Percentiles rank a stretch among this genome's conserved stretches.
These are phyloP conservation scores for Limosa lapponica DNA, from an alignment of 2,797 vertebrate genomes.

Conservation along the genomic window DNA sequence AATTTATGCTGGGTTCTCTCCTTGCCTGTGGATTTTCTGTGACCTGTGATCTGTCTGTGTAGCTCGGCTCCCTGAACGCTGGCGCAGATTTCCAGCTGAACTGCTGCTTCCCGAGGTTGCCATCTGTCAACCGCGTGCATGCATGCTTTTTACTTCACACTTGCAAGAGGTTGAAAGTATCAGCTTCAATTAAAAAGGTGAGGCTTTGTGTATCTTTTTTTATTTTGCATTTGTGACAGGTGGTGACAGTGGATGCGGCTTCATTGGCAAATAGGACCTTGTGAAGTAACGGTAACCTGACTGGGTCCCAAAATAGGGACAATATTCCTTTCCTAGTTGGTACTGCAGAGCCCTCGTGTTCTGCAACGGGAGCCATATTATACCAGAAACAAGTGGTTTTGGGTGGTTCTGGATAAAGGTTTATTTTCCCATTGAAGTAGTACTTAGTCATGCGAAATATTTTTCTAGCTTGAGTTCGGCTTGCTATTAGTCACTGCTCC, in stretches of 20 bases:
- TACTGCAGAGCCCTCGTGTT: background rate
- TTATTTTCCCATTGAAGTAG: conserved; percentile 55
- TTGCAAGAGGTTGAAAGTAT: background rate
- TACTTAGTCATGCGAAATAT: conserved; percentile 27
- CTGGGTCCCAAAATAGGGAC: background rate
- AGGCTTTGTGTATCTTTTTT: background rate
- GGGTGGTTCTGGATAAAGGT: conserved; percentile 22
- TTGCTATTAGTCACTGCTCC: background rate
- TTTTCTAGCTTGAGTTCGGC: background rate
- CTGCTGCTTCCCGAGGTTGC: background rate
- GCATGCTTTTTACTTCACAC: background rate
- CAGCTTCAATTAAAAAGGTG: background rate
- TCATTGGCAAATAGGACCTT: background rate
- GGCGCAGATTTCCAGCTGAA: background rate
- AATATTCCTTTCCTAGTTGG: background rate
- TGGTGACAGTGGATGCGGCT: background rate
- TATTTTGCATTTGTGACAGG: background rate
- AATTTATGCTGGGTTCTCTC: background rate
- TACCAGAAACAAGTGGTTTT: background rate
- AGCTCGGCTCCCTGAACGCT: background rate
- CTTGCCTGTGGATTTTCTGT: background rate
- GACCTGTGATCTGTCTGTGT: background rate
- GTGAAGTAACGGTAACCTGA: background rate
- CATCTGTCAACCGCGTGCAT: background rate
- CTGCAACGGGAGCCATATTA: background rate